A percentile compares a stretch with the other conserved stretches of the same genome.
Evolutionary conservation across 2,113 vertebrate genomes (phyloP).

Genomic region (Amphiprion ocellaris): DNA sequence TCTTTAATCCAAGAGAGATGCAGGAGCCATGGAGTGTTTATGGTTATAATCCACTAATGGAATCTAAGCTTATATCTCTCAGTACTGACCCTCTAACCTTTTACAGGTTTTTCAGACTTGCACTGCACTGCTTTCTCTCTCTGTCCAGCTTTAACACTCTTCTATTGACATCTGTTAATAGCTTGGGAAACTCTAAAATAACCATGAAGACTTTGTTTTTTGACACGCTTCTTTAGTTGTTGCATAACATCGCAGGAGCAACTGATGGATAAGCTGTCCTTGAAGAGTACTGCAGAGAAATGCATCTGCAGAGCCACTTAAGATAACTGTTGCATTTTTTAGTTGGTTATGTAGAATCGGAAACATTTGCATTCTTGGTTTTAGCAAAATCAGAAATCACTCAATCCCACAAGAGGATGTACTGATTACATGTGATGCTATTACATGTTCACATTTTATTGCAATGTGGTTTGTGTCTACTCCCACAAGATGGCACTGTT

Average conservation of each 20-base stretch:
- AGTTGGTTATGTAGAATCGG: background rate
- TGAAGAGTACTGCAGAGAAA: background rate
- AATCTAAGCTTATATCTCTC: constrained; percentile 77
- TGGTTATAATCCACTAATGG: constrained; percentile 86
- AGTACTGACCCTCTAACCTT: constrained; percentile 68
- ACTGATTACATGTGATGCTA: background rate
- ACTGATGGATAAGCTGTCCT: background rate
- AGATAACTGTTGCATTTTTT: background rate
- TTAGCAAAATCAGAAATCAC: background rate
- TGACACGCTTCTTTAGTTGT: background rate
- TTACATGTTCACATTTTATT: background rate
- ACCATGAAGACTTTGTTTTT: constrained; percentile 20
- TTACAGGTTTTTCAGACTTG: constrained; percentile 49
- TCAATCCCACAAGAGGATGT: background rate
- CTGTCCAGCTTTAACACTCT: constrained; percentile 1
- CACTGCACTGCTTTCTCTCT: constrained; percentile 18
- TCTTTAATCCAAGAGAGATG: constrained; percentile 76
- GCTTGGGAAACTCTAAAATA: constrained; percentile 15
- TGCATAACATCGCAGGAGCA: constrained; percentile 21
- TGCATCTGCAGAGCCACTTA: background rate
- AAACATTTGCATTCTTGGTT: background rate
- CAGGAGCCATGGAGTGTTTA: constrained; percentile 71
- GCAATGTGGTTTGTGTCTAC: background rate
- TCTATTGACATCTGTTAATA: constrained; percentile 47
- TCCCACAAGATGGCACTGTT: constrained; percentile 49